Evolutionary conservation across 1,140 invertebrate genomes (phyloP), one percentile per base, ranked within the genome.

Genomic region (Centruroides vittatus): DNA sequence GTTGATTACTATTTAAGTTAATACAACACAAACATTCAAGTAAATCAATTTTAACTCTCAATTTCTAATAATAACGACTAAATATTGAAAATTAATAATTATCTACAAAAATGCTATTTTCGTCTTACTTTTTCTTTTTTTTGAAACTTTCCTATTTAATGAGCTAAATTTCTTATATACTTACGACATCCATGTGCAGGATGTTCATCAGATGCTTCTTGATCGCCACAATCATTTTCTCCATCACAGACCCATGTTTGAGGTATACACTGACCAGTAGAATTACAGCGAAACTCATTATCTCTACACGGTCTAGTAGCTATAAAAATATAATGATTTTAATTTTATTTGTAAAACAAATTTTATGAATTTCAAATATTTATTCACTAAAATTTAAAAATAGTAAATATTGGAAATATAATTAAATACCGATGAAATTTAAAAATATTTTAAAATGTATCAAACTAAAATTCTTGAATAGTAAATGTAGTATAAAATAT

Each of bases 211-310:
- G 67, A 63, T 36, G 54, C 67, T 50, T 66, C 62, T 58, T 61
- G 48, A 71, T 86, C 84, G 13, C 57, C 61, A 63, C 68, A 72
- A 61, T 70, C 69, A 58, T 65, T 62, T 59, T 66, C 60, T 61
- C 75, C 75, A 74, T 94, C 88, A 73, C 89, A 93, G 8, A 84
- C 72, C 82, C 82, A 83, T 47, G 79, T 73, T 57, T 74, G 78
- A 3, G 83, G 80, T 57, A 89, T 81, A 73, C 88, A 91, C 23
- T 80, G 78, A 46, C 82, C 82, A 70, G 86, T 86, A 23, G 78
- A 71, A 12, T 76, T 73, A 66, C 84, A 84, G 55, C 74, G 70
- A 69, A 83, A 83, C 58, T 84, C 76, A 47, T 74, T 68, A 0
- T 69, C 70, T 10, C 73, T 71, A 65, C 81, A 83, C 7, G 68